Conservation (phyloP, 2,113 vertebrate species). For the Chamaea fasciata region DNA sequence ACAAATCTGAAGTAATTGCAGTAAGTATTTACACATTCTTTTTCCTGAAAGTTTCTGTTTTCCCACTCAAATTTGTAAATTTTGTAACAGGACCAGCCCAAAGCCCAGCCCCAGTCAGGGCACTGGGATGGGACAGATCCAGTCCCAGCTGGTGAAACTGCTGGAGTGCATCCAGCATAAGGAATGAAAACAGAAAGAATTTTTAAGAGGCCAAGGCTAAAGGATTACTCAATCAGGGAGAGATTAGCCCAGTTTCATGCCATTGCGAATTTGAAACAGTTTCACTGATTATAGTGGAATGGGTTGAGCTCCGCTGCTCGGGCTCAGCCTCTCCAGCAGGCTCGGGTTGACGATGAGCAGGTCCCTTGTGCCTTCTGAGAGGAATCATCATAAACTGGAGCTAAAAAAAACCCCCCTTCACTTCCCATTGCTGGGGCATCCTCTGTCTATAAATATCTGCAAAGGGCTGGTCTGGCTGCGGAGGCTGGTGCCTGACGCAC, state of each 20-base stretch:
- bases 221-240: neutral
- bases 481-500: neutral
- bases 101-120: accelerated
- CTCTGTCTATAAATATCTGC: neutral
- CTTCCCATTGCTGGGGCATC: neutral
- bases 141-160: neutral
- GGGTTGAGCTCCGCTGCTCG: neutral
- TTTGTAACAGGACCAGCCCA: neutral
- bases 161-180: neutral
- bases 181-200: neutral
- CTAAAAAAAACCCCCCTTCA: neutral
- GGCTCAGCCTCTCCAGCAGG: neutral
- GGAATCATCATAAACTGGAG: neutral
- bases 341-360: neutral
- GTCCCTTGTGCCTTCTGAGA: neutral
- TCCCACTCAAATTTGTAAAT: neutral
- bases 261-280: accelerated
- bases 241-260: neutral
- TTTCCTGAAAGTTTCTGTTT: neutral
- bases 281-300: neutral
- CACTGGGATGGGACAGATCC: neutral
- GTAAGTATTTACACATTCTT: neutral
- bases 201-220: neutral
- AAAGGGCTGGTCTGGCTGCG: accelerated
- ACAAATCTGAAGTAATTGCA: neutral